Conservation (phyloP, 2,888 invertebrate genomes). For the Odontocolon sp. region DNA sequence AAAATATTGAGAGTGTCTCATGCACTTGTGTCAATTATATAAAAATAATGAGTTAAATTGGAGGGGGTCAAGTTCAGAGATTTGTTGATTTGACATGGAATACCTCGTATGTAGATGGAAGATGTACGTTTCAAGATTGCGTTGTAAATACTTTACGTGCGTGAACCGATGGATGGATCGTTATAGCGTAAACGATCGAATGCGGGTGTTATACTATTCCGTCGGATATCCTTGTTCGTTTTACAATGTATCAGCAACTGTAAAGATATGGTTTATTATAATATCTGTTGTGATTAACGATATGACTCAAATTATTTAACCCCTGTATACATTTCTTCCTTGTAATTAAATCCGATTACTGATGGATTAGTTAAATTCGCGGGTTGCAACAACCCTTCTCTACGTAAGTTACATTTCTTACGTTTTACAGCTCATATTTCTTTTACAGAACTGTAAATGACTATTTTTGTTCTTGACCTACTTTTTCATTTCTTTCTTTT, state of each 20-base stretch:
- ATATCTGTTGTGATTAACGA: constrained; percentile 77
- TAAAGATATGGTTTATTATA: constrained; percentile 78
- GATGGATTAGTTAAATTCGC: no score
- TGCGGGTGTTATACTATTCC: constrained; percentile 73
- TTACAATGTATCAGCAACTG: constrained; percentile 77
- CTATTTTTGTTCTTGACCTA: no score
- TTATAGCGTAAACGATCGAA: constrained; percentile 66
- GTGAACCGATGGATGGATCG: constrained; percentile 70
- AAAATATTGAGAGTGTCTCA: no score
- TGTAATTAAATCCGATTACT: not conserved
- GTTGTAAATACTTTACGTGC: constrained; percentile 70
- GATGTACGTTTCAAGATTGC: constrained; percentile 37
- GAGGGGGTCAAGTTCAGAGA: no score
- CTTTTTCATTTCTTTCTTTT: no score
- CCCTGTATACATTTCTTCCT: not conserved
- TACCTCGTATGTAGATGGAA: not conserved
- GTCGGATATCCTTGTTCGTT: constrained; percentile 76
- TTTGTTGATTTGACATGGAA: no score
- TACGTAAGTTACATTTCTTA: no score
- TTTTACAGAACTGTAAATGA: no score
- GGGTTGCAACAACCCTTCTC: no score
- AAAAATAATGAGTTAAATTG: no score
- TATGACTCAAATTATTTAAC: not conserved
- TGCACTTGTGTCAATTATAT: no score
- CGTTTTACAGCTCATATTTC: no score